A percentile compares a stretch with the other conserved stretches of the same genome.
Evolutionary conservation across 2,888 invertebrate genomes (phyloP).

Genomic region (Rhagonycha lutea): DNA sequence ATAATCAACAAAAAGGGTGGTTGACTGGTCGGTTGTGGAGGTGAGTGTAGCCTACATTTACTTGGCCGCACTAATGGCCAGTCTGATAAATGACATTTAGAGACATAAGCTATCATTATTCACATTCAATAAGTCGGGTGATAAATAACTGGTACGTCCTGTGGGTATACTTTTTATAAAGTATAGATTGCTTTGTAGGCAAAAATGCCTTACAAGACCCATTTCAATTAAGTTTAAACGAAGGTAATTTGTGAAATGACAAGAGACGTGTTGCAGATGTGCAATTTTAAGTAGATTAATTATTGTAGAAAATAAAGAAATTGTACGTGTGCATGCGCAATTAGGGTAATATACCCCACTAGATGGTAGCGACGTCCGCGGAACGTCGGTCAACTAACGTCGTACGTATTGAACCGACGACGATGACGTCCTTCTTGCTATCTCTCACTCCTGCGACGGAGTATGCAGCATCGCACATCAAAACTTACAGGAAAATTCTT

Average conservation of each 20-base stretch:
- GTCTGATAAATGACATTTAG: conserved; percentile 38
- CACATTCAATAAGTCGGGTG: conserved; percentile 39
- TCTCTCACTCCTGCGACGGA: conserved; percentile 40
- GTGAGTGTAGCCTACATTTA: conserved; percentile 10
- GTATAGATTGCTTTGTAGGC: not conserved
- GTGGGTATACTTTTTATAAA: conserved; percentile 11
- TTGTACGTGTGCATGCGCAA: conserved; percentile 41
- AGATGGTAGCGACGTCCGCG: conserved; percentile 43
- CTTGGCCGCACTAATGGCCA: conserved; percentile 26
- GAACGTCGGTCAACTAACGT: conserved; percentile 42
- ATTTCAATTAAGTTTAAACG: conserved; percentile 34
- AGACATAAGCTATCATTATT: conserved; percentile 35
- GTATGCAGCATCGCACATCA: conserved; percentile 29
- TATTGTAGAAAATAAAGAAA: conserved; percentile 29
- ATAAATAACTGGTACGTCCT: conserved; percentile 33
- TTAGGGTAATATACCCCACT: conserved; percentile 37
- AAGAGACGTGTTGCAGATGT: conserved; percentile 40
- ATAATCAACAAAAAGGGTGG: conserved; percentile 28
- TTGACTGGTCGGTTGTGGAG: not conserved
- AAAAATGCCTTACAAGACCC: conserved; percentile 1
- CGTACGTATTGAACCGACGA: conserved; percentile 46
- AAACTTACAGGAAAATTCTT: conserved; percentile 9
- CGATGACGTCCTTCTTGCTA: conserved; percentile 30
- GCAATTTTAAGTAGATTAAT: conserved; percentile 41
- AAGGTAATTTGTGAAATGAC: conserved; percentile 39